phyloP scores from a whole-genome alignment of 2,113 vertebrate species.

The Haemorhous mexicanus region DNA sequence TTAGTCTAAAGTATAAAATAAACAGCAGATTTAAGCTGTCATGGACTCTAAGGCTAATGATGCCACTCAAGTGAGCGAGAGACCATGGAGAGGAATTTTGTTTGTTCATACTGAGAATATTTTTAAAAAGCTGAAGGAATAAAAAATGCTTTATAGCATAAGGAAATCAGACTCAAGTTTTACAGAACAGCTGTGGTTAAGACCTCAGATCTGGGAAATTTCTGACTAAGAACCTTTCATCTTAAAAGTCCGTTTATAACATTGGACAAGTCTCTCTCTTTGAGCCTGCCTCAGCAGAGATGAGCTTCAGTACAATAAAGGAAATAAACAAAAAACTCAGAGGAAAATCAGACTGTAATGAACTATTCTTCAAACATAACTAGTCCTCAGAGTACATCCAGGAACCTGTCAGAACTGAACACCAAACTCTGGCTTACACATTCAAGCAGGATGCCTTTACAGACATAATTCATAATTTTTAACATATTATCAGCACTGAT shows the following conservation, averaged over 20 bases:
- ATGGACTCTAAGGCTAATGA: background rate
- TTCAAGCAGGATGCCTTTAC: background rate
- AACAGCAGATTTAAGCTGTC: background rate
- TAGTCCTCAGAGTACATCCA: background rate
- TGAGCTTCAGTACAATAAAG: background rate
- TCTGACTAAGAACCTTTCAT: background rate
- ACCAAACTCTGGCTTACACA: background rate
- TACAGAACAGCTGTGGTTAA: constrained; percentile 4
- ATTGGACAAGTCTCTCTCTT: background rate
- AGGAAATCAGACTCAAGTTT: background rate
- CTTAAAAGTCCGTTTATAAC: background rate
- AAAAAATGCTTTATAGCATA: background rate
- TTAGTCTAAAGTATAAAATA: background rate
- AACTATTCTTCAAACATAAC: background rate
- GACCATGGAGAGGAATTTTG: background rate
- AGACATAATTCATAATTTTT: background rate
- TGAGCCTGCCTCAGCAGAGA: background rate
- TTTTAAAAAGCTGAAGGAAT: background rate
- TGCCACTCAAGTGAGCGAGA: background rate
- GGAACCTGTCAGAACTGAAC: constrained; percentile 6
- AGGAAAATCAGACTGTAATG: background rate
- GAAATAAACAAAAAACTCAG: background rate
- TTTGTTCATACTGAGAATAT: background rate
- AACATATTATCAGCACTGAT: background rate
- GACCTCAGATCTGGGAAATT: constrained; percentile 5